Conservation (phyloP, 2,113 vertebrate genomes). For the Ploceus nigricollis region DNA sequence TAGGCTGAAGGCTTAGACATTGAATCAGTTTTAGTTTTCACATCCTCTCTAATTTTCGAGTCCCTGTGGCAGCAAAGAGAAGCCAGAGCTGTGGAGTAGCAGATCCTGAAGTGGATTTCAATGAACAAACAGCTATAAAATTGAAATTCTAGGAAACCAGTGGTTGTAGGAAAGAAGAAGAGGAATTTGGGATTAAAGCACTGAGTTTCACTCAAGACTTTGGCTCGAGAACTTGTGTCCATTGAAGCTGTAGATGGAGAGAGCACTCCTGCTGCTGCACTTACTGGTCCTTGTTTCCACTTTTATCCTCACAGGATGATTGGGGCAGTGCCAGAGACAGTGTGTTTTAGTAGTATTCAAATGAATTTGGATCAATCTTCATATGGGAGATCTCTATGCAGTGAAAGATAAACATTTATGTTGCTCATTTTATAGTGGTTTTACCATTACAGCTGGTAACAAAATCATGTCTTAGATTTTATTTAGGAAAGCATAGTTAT, state of each 20-base stretch:
- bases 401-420: not conserved
- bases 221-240: not conserved
- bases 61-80: not conserved
- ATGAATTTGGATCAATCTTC: not conserved
- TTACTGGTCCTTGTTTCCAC: not conserved
- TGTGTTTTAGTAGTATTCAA: not conserved
- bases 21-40: not conserved
- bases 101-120: not conserved
- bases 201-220: not conserved
- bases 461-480: not conserved
- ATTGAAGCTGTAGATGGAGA: not conserved
- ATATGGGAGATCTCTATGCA: not conserved
- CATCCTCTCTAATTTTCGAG: not conserved
- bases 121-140: not conserved
- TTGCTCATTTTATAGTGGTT: not conserved
- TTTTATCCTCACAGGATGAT: not conserved
- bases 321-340: not conserved
- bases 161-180: not conserved
- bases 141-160: not conserved
- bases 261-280: not conserved
- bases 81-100: not conserved
- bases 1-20: not conserved
- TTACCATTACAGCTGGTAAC: not conserved
- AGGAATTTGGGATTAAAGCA: not conserved
- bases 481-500: not conserved